Evolutionary conservation across 2,797 vertebrate species (phyloP).

Genomic region (Naso thynnoides): DNA sequence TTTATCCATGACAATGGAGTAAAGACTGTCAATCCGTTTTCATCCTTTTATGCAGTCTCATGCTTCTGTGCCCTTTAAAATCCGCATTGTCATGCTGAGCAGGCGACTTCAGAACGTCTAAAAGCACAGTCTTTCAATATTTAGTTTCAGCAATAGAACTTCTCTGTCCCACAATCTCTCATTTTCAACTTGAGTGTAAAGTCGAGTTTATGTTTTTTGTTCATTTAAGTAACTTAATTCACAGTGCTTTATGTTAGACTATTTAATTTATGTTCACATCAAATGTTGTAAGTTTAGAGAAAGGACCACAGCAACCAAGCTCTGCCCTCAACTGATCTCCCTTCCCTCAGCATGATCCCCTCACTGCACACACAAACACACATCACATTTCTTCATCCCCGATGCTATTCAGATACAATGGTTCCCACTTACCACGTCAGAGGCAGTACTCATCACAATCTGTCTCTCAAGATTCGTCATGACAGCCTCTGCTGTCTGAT

Average conservation of each 20-base stretch:
- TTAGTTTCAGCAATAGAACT: slow-evolving; percentile 6
- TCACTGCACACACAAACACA: neutral
- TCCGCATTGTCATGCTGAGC: slow-evolving; percentile 27
- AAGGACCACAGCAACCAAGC: neutral
- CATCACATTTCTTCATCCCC: slow-evolving; percentile 16
- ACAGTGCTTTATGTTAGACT: neutral
- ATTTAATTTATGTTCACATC: neutral
- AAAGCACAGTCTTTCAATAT: slow-evolving; percentile 26
- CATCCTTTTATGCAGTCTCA: slow-evolving; percentile 31
- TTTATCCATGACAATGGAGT: slow-evolving; percentile 46
- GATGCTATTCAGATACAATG: slow-evolving; percentile 27
- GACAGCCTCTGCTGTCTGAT: slow-evolving; percentile 58
- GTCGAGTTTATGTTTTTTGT: neutral
- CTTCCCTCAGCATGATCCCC: too few relatives aligned
- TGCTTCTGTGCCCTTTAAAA: slow-evolving; percentile 20
- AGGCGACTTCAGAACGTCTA: slow-evolving; percentile 14
- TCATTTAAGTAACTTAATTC: neutral
- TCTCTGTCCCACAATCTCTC: neutral
- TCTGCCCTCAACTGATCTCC: neutral
- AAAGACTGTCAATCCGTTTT: slow-evolving; percentile 18
- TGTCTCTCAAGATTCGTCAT: slow-evolving; percentile 59
- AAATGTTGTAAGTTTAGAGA: neutral
- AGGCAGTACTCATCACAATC: slow-evolving; percentile 47
- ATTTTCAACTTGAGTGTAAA: neutral
- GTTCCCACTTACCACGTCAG: slow-evolving; percentile 57